Conservation (phyloP, 2,797 vertebrate species). For the Craterocephalus amniculus region DNA sequence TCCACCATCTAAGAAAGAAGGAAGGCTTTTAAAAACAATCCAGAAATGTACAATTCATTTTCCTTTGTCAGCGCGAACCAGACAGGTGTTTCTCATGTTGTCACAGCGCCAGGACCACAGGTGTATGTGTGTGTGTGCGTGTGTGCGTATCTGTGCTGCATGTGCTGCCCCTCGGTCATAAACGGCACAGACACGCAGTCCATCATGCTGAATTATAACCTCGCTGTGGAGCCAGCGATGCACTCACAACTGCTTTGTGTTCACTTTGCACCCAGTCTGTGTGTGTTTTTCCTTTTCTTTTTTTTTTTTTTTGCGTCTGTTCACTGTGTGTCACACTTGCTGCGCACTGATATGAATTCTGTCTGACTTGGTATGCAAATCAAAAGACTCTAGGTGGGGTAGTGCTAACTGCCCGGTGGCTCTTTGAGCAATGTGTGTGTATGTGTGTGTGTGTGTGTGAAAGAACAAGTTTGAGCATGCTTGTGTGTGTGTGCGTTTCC, state of each 20-base stretch:
- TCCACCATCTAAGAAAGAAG: neutral
- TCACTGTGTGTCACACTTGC: constrained; percentile 69
- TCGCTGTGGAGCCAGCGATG: constrained; percentile 45
- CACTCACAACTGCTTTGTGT: constrained; percentile 60
- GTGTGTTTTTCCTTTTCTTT: neutral
- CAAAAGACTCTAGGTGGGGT: constrained; percentile 89
- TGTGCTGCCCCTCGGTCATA: constrained; percentile 61
- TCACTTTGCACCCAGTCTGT: constrained; percentile 49
- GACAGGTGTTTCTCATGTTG: constrained; percentile 42
- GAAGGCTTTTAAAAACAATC: neutral
- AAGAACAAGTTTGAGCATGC: neutral
- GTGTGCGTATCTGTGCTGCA: constrained; percentile 27
- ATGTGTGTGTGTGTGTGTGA: constrained; percentile 21
- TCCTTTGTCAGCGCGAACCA: constrained; percentile 31
- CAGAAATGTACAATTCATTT: constrained; percentile 17
- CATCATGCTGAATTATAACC: constrained; percentile 75
- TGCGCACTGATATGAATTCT: constrained; percentile 82
- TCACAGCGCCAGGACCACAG: constrained; percentile 41
- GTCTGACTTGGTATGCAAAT: constrained; percentile 96
- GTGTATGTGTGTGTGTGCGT: constrained; percentile 29
- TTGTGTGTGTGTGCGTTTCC: constrained; percentile 60
- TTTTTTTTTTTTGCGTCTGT: constrained; percentile 21
- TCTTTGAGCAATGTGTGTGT: constrained; percentile 61
- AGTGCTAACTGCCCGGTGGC: constrained; percentile 90
- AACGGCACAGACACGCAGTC: constrained; percentile 63